Evolutionary conservation across 2,888 invertebrate genomes (phyloP).

Genomic region (Cynaeus angustus): DNA sequence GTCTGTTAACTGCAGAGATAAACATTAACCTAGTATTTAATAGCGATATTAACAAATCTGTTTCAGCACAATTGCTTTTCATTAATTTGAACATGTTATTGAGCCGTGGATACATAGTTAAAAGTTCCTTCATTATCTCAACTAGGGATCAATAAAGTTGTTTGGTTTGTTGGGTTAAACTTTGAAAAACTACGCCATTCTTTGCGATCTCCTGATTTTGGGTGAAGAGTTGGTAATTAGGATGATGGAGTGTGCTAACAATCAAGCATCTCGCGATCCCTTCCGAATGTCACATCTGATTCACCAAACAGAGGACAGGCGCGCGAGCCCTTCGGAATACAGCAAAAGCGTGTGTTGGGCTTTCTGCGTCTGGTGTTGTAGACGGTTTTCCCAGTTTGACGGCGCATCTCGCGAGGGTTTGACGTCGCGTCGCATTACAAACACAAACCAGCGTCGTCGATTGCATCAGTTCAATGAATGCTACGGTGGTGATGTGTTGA

Average conservation of each 20-base stretch:
- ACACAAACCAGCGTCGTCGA: constrained; percentile 35
- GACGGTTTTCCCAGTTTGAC: constrained; percentile 43
- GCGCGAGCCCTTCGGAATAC: constrained; percentile 39
- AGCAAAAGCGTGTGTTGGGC: constrained; percentile 32
- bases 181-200: not conserved
- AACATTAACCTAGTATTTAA: too few species aligned
- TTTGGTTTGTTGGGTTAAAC: not conserved
- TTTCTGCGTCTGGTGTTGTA: constrained; percentile 42
- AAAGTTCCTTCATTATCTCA: too few species aligned
- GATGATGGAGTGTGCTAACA: constrained; percentile 48
- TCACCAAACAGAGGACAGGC: constrained; percentile 40
- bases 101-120: too few species aligned
- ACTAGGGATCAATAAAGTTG: too few species aligned
- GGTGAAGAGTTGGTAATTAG: constrained; percentile 40
- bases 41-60: too few species aligned
- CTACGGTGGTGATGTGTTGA: constrained; percentile 56
- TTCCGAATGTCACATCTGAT: constrained; percentile 45
- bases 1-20: too few species aligned
- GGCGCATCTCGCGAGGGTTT: constrained; percentile 40
- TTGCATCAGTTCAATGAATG: constrained; percentile 43
- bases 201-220: constrained; percentile 10
- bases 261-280: constrained; percentile 33
- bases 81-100: too few species aligned
- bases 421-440: constrained; percentile 39
- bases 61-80: too few species aligned